phyloP scores from a whole-genome alignment of 30 jellyfish, hydroid and myxozoan genomes.

The Hydra vulgaris region DNA sequence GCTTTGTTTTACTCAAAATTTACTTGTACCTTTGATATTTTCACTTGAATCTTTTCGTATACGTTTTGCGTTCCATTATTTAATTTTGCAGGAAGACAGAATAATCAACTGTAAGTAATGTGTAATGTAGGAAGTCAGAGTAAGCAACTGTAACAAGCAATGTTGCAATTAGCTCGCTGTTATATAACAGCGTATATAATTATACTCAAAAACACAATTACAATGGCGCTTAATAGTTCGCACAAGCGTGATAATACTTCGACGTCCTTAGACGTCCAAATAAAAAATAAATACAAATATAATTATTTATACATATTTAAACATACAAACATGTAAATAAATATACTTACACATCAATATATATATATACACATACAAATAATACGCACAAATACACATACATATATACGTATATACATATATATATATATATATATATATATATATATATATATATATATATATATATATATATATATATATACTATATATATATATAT shows the following conservation, averaged over 20 bases:
- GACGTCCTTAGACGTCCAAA: not conserved
- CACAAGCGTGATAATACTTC: not conserved
- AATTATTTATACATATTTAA: too few species aligned
- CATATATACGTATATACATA: too few species aligned
- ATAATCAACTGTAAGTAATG: not conserved
- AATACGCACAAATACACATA: too few species aligned
- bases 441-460: too few species aligned
- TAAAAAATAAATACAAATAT: not conserved
- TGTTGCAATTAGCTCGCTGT: not conserved
- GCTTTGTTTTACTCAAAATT: not conserved
- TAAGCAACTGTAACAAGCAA: not conserved
- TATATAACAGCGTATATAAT: not conserved
- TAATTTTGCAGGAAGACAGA: not conserved
- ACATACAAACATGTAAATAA: too few species aligned
- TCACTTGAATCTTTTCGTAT: not conserved
- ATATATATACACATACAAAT: too few species aligned
- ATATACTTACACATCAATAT: too few species aligned
- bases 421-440: too few species aligned
- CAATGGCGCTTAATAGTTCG: not conserved
- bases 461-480: too few species aligned
- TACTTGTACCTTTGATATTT: not conserved
- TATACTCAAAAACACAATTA: not conserved
- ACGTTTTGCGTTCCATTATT: not conserved
- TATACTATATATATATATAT: too few species aligned
- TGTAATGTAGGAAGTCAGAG: not conserved